Evolutionary conservation across 2,888 invertebrate genomes (phyloP), one percentile per base, ranked within the genome.

Genomic region (Aphidius colemani): DNA sequence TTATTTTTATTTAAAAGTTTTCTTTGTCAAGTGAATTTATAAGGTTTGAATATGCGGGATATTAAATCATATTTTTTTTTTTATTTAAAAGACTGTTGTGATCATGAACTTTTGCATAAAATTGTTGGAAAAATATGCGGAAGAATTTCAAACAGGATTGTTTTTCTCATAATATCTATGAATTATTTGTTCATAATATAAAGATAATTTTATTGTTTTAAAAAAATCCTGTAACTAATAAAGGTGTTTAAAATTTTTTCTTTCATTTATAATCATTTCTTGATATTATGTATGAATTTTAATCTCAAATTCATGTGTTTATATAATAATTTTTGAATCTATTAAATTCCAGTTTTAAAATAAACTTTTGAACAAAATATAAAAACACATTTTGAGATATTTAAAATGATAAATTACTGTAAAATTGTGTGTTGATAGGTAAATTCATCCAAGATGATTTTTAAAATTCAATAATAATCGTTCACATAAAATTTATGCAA

Each of bases 91-190:
- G 49, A 49, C 56, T 11, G 56, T 30, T 46, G 46, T 30, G 43
- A 56, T 61, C 61, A 55, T 56, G 61, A 61, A 49, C 50, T 61
- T 61, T 55, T 49, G 56, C 61, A 57, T 57, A 45, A 57, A 57
- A 45, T 44, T 43, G 44, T 30, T 30, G 18, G 45, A 6, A 56
- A 30, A 46, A 39, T 39, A 61, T 55, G 56, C 56, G 61, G 55
- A 61, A 61, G 55, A 49, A 10, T 39, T 57, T 49, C 46, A n/a
- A 8, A 40, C 11, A 39, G 45, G 57, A 57, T 11, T 46, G 45
- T 46, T 57, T 46, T 30, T 57, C 46, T 46, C 39, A 57, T 39
- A 57, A 48, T 11, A 11, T 30, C 39, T 30, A 8, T 5, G 7
- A 6, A 30, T 10, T 45, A 9, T 10, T 10, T 11, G 48, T 8